Base-by-base conservation (phyloP, 2,888 invertebrate genomes). In the Hyppa rectilinea region DNA sequence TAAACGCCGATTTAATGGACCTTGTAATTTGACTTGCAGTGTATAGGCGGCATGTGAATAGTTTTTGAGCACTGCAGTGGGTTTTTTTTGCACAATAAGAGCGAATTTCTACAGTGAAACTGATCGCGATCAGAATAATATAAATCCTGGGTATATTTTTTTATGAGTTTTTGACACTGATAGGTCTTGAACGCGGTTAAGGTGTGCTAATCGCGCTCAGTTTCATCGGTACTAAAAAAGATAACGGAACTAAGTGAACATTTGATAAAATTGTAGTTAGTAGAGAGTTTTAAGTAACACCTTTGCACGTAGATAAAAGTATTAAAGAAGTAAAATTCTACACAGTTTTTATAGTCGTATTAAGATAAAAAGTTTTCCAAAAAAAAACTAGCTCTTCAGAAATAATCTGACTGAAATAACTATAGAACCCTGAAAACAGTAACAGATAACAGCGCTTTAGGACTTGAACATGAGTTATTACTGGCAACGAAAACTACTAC, bases 1-100 rank as follows among this genome's bases (percentile, higher is more conserved):
- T 55, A 55, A 55, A 71, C 31, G 40, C 12, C 2, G 26, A 43
- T 60, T 77, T 71, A 78, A 78, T 78, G 55, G 78, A 74, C 72
- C 43, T 38, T 60, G 55, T 60, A 78, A 71, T 78, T 74, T 74
- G 31, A 71, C 60, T 26, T 53, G 47, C 36, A 71, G 17, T 36
- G 23, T 38, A 50, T 36, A 29, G 40, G 2, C 10, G 7, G n/a
- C 10, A 62, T 36, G 2, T 50, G 40, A 40, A 49, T 23, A 31
- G 2, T 34, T 63, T 74, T 45, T 65, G 23, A 38, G 26, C n/a
- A 75, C 9, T 45, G 31, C n/a, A 23, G 66, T 43, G 12, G 17
- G 43, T 38, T 52, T 43, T 52, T 0, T 20, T 31, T 49, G 23
- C 4, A 40, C 5, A 1, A 29, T n/a, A n/a, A n/a, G n/a, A n/a